phyloP scores from a whole-genome alignment of 2,113 vertebrate species.

The Sylvia atricapilla region DNA sequence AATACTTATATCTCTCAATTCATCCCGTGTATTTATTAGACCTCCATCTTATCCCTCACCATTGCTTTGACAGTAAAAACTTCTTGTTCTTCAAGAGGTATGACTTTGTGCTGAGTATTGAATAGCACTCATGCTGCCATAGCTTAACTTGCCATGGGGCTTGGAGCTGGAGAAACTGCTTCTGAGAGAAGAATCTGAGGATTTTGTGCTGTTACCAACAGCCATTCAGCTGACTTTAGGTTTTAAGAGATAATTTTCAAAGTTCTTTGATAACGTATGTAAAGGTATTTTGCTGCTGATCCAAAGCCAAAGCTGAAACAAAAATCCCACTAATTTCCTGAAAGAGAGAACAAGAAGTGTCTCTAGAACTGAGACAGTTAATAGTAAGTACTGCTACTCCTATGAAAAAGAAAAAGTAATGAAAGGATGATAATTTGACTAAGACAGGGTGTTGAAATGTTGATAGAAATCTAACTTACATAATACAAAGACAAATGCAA shows the following conservation, averaged over 20 bases:
- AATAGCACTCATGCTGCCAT: neutral
- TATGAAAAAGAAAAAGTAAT: neutral
- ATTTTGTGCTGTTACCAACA: neutral
- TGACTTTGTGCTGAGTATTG: neutral
- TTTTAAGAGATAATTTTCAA: neutral
- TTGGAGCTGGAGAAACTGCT: neutral
- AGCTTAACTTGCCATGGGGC: neutral
- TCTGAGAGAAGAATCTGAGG: neutral
- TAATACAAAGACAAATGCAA: slow-evolving; percentile 36
- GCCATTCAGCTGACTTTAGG: neutral
- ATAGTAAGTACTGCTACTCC: neutral
- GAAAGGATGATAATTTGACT: neutral
- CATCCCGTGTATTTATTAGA: neutral
- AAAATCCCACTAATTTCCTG: neutral
- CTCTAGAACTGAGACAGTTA: neutral
- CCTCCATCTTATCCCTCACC: neutral
- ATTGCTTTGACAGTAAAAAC: neutral
- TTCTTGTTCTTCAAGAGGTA: neutral
- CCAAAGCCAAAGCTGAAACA: neutral
- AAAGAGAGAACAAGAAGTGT: neutral
- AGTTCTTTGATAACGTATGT: neutral
- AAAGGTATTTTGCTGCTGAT: neutral
- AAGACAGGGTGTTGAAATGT: neutral
- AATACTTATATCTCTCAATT: neutral
- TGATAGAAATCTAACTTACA: slow-evolving; percentile 42